These are phyloP conservation scores for Antitype chi DNA, from an alignment of 2,888 invertebrate genomes.

Conservation along the genomic window DNA sequence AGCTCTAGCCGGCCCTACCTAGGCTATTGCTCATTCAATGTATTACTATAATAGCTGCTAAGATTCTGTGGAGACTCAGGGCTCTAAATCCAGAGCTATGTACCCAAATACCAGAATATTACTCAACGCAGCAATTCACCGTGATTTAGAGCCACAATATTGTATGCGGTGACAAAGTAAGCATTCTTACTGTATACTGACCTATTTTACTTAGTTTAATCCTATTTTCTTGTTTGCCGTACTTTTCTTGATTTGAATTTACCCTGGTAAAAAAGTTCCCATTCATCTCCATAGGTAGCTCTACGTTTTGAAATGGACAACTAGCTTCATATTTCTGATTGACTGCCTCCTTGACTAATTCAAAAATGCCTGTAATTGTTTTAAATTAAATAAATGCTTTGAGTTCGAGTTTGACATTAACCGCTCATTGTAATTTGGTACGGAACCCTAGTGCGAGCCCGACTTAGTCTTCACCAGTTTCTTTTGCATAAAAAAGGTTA, in stretches of 20 bases:
- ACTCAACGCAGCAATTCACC: constrained; percentile 23
- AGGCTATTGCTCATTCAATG: neutral
- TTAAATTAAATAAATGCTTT: too few relatives aligned
- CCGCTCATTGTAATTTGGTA: neutral
- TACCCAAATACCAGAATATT: constrained; percentile 43
- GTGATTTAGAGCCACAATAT: constrained; percentile 37
- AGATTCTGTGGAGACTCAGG: constrained; percentile 16
- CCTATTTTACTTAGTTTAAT: constrained; percentile 23
- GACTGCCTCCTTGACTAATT: too few relatives aligned
- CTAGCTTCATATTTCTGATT: too few relatives aligned
- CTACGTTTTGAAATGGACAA: too few relatives aligned
- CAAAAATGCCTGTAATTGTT: too few relatives aligned
- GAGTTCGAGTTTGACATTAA: neutral
- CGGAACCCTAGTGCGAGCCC: neutral
- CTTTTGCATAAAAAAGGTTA: too few relatives aligned
- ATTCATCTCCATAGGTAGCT: too few relatives aligned
- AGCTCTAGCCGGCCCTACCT: too few relatives aligned
- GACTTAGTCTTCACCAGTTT: too few relatives aligned
- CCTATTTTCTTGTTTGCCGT: neutral
- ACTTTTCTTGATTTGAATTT: too few relatives aligned
- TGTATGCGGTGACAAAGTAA: constrained; percentile 35
- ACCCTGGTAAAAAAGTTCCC: too few relatives aligned
- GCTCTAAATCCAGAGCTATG: constrained; percentile 19
- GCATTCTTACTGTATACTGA: constrained; percentile 20
- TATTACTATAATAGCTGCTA: neutral